Evolutionary conservation across 2,888 invertebrate species (phyloP).

Genomic region (Philhelius pedissequus): DNA sequence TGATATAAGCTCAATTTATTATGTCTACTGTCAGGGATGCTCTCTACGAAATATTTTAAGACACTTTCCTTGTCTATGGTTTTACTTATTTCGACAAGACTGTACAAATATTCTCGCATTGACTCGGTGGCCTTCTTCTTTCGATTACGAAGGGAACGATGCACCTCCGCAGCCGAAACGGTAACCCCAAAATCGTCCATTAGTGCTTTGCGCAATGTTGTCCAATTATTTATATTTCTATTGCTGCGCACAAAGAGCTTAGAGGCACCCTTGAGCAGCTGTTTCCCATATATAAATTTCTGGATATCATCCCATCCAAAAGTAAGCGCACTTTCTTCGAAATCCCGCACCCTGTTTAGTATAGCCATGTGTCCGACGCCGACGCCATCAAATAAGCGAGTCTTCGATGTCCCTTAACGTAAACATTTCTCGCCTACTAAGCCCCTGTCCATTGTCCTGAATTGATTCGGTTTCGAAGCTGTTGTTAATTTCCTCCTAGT

Average conservation of each 20-base stretch:
- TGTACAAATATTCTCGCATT: too few species aligned
- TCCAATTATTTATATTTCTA: constrained; percentile 28
- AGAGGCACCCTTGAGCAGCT: constrained; percentile 30
- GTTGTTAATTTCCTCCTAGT: too few species aligned
- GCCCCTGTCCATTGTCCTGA: too few species aligned
- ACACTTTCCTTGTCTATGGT: too few species aligned
- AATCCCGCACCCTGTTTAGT: neutral
- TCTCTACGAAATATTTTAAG: too few species aligned
- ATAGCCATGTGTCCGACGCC: constrained; percentile 1
- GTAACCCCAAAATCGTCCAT: constrained; percentile 35
- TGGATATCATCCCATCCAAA: constrained; percentile 25
- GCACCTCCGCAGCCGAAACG: constrained; percentile 29
- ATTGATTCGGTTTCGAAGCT: too few species aligned
- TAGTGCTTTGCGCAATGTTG: constrained; percentile 5
- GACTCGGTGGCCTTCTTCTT: too few species aligned
- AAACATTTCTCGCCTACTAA: neutral
- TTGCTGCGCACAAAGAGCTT: constrained; percentile 27
- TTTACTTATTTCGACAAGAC: too few species aligned
- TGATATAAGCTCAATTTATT: neutral
- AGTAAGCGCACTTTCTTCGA: constrained; percentile 21
- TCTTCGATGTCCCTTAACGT: constrained; percentile 26
- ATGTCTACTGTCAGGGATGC: neutral
- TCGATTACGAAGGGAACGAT: neutral
- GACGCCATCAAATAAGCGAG: neutral
- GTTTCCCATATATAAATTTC: constrained; percentile 47